A percentile compares a stretch with the other conserved stretches of the same genome.
These are phyloP conservation scores for Hoplodrina blanda DNA, from an alignment of 2,888 invertebrate genomes.

Conservation along the genomic window DNA sequence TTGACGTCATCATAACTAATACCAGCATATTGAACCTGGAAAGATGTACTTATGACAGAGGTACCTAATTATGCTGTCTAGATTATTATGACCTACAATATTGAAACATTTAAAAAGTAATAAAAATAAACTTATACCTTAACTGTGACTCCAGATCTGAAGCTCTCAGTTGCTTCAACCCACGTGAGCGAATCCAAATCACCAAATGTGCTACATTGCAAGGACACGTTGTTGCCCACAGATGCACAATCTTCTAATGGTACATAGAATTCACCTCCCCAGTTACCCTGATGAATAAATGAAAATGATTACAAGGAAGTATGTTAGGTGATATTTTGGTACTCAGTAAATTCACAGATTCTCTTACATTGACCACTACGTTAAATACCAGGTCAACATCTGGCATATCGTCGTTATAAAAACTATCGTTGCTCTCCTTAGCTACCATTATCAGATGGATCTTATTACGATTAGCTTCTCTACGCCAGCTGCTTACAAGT, in stretches of 20 bases:
- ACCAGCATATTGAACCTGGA: constrained; percentile 74
- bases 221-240: constrained; percentile 43
- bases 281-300: constrained; percentile 57
- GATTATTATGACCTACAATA: too few species aligned
- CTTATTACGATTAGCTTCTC: constrained; percentile 54
- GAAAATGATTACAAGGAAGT: neutral
- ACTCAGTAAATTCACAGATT: neutral
- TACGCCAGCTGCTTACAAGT: constrained; percentile 64
- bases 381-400: constrained; percentile 58
- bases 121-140: constrained; percentile 62
- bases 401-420: constrained; percentile 40
- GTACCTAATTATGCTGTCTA: too few species aligned
- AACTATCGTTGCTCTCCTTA: constrained; percentile 33
- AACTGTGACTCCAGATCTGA: constrained; percentile 66
- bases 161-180: constrained; percentile 33
- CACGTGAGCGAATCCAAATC: constrained; percentile 49
- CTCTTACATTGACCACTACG: constrained; percentile 60
- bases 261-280: constrained; percentile 69
- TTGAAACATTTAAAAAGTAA: neutral
- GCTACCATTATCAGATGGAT: constrained; percentile 59
- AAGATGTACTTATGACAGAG: neutral
- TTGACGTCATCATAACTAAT: constrained; percentile 69
- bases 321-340: too few species aligned
- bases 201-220: constrained; percentile 61
- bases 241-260: constrained; percentile 44